phyloP scores from a whole-genome alignment of 2,113 vertebrate genomes.

The Triplophysa tibetana region DNA sequence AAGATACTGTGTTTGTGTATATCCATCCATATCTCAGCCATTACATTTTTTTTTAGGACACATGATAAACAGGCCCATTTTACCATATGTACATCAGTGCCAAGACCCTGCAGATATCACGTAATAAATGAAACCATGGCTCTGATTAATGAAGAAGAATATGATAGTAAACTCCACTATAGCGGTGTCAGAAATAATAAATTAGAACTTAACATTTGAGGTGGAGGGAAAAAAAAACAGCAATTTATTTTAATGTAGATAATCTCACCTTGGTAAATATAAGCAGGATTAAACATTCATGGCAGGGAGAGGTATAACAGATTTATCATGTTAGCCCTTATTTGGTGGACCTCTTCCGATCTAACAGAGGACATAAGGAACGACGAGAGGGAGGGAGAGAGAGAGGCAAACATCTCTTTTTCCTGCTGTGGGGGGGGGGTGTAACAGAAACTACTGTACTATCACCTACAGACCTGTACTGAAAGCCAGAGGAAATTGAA shows the following conservation, averaged over 20 bases:
- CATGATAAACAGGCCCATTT: conserved; percentile 74
- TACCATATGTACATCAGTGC: conserved; percentile 78
- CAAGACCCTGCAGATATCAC: conserved; percentile 75
- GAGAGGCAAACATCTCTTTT: conserved; percentile 20
- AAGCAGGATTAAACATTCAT: conserved; percentile 54
- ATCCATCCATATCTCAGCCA: conserved; percentile 29
- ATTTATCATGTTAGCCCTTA: conserved; percentile 59
- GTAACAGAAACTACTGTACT: conserved; percentile 80
- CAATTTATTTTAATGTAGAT: conserved; percentile 48
- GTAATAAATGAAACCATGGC: conserved; percentile 75
- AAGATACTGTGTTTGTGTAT: too few relatives aligned
- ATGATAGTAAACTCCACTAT: conserved; percentile 77
- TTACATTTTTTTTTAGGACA: conserved; percentile 42
- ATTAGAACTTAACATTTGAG: conserved; percentile 72
- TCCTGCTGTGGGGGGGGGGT: conserved; percentile 1
- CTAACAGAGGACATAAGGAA: conserved; percentile 57
- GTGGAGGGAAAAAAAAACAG: conserved; percentile 22
- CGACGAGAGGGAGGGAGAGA: conserved; percentile 22
- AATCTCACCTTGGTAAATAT: conserved; percentile 50
- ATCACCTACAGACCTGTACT: conserved; percentile 71
- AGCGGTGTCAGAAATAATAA: conserved; percentile 80
- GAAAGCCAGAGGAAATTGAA: conserved; percentile 87
- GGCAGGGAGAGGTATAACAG: conserved; percentile 52
- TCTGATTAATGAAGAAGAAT: conserved; percentile 80
- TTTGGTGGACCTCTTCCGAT: conserved; percentile 63